Conservation (phyloP, 2,797 vertebrate species). For the Brachyrhaphis roseni region DNA sequence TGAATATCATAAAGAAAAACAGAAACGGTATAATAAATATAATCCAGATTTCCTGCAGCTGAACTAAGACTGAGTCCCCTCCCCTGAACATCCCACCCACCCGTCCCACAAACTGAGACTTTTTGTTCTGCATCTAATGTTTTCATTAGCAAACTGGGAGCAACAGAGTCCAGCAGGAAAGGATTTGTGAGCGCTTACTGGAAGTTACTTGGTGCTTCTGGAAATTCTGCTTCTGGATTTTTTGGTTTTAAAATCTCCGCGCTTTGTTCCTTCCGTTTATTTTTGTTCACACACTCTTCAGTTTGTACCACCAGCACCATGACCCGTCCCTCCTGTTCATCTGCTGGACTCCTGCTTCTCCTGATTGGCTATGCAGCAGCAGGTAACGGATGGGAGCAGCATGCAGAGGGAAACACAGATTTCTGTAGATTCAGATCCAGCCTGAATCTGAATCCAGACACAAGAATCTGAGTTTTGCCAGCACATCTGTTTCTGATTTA, state of each 20-base stretch:
- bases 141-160: slow-evolving; percentile 74
- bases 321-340: slow-evolving; percentile 39
- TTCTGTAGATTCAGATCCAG: slow-evolving; percentile 10
- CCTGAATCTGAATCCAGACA: slow-evolving; percentile 33
- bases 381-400: slow-evolving; percentile 67
- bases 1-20: neutral
- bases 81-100: slow-evolving; percentile 49
- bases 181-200: slow-evolving; percentile 14
- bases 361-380: slow-evolving; percentile 73
- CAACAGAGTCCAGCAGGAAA: slow-evolving; percentile 50
- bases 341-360: slow-evolving; percentile 67
- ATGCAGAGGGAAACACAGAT: neutral
- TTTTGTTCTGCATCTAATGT: slow-evolving; percentile 71
- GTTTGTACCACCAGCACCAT: slow-evolving; percentile 47
- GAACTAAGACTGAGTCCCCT: slow-evolving; percentile 56
- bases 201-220: too few species aligned
- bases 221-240: neutral
- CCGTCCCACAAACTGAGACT: slow-evolving; percentile 64
- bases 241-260: neutral
- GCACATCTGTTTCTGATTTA: slow-evolving; percentile 79
- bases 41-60: slow-evolving; percentile 12
- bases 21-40: neutral
- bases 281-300: neutral
- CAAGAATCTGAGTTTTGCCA: slow-evolving; percentile 18
- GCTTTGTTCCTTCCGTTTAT: neutral